Evolutionary conservation across 2,888 invertebrate species (phyloP), one percentile per base, ranked within the genome.

Genomic region (Formica aserva): DNA sequence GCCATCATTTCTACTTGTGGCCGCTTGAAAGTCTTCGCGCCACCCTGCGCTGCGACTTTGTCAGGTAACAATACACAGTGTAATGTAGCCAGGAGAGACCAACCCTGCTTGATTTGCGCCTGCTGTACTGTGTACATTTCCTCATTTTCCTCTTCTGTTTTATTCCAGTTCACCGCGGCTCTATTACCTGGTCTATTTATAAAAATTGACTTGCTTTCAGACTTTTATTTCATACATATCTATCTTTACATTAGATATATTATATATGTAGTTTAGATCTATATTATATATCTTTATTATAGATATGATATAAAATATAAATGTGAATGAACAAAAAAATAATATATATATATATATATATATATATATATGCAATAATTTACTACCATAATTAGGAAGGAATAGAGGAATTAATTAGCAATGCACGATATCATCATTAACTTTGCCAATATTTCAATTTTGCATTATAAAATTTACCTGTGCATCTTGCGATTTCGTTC

Each of bases 1-100:
- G 99, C 99, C 96, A 99, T 96, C 97, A 99, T 98, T 95, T 99
- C 99, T 5, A 99, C 98, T 95, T 98, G 98, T 0, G 99, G 99
- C n/a, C 98, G 96, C 94, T 99, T 98, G 95, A 98, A 99, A 85
- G 96, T 96, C 94, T 97, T 97, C 0, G 97, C 97, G 52, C 97
- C 97, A 93, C 96, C 95, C 92, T 89, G 95, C 0, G 96, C 96
- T 0, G 97, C 96, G 11, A 99, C 97, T 94, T 98, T 98, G 92
- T 99, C 99, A 0, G 99, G 99, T 84, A 99, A 95, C 67, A 99
- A 96, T 38, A 99, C 98, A 93, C 99, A 99, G 95, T 99, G 99
- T 69, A 99, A 96, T 0, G 99, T 99, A 0, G 99, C 99, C 78
- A 99, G 95, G 29, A 99, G 96, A 35, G 98, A 99, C 99, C 99